Evolutionary conservation across 1,140 invertebrate species (phyloP).

Genomic region (Thaumetopoea pityocampa): DNA sequence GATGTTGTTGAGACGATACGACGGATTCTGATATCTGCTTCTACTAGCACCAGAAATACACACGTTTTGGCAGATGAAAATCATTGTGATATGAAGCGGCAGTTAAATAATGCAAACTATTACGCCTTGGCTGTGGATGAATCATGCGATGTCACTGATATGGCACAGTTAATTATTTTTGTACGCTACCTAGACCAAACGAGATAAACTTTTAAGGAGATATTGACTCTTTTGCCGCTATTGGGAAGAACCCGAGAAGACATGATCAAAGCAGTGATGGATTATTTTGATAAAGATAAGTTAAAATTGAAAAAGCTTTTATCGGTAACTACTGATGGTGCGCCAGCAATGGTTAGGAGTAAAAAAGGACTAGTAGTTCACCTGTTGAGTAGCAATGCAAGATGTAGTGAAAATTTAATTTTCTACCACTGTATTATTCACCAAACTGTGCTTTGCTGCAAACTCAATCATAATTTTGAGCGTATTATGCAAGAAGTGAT

Average conservation of each 20-base stretch:
- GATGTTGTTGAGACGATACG: too few relatives aligned
- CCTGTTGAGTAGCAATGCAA: conserved; percentile 14
- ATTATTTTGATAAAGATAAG: conserved; percentile 13
- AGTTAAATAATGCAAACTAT: too few relatives aligned
- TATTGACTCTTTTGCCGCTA: conserved; percentile 5
- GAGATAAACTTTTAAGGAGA: too few relatives aligned
- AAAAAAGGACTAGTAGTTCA: conserved; percentile 16
- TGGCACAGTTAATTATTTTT: too few relatives aligned
- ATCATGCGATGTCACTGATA: too few relatives aligned
- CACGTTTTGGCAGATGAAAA: too few relatives aligned
- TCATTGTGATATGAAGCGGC: too few relatives aligned
- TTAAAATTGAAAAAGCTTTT: conserved; percentile 15
- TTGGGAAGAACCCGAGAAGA: conserved; percentile 6
- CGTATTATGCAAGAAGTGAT: conserved; percentile 16
- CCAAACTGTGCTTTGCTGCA: conserved; percentile 17
- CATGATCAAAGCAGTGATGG: conserved; percentile 2
- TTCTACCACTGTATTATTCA: conserved; percentile 13
- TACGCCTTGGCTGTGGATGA: too few relatives aligned
- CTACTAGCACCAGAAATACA: too few relatives aligned
- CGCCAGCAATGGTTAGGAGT: conserved; percentile 11
- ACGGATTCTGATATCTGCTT: too few relatives aligned
- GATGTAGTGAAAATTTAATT: conserved; percentile 18
- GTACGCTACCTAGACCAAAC: conserved; percentile 2
- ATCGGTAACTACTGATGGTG: conserved; percentile 11
- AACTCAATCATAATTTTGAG: conserved; percentile 14